These are phyloP conservation scores for Lamproptera curius DNA, from an alignment of 2,888 invertebrate genomes.

Conservation along the genomic window DNA sequence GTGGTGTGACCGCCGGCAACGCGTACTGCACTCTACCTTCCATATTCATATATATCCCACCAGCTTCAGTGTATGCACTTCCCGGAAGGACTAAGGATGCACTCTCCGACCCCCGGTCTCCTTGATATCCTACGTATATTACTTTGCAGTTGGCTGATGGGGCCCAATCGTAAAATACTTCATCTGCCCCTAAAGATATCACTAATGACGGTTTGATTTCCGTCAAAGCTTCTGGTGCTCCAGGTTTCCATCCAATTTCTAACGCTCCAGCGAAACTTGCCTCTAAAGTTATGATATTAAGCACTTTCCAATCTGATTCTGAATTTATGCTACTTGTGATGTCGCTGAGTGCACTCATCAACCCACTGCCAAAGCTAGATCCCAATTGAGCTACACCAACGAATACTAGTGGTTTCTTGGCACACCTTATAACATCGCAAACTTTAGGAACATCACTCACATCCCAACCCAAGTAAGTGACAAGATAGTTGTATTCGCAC, in stretches of 20 bases:
- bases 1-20: slow-evolving; percentile 90
- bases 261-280: slow-evolving; percentile 96
- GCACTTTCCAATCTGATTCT: slow-evolving; percentile 61
- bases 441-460: slow-evolving; percentile 33
- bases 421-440: slow-evolving; percentile 30
- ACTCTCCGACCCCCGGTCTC: slow-evolving; percentile 92
- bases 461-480: slow-evolving; percentile 45
- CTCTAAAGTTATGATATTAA: slow-evolving; percentile 95
- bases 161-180: slow-evolving; percentile 84
- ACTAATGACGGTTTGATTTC: slow-evolving; percentile 85
- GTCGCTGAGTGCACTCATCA: slow-evolving; percentile 40
- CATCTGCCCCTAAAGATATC: slow-evolving; percentile 95
- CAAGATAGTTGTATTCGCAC: slow-evolving; percentile 91
- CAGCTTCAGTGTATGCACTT: slow-evolving; percentile 98
- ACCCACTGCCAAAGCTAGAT: slow-evolving; percentile 27
- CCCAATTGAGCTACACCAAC: slow-evolving; percentile 52
- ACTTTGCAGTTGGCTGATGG: slow-evolving; percentile 88
- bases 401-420: slow-evolving; percentile 57
- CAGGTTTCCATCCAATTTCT: slow-evolving; percentile 94
- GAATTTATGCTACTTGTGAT: slow-evolving; percentile 26
- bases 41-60: slow-evolving; percentile 95
- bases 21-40: slow-evolving; percentile 97
- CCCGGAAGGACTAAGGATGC: slow-evolving; percentile 96
- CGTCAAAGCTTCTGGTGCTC: slow-evolving; percentile 77
- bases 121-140: slow-evolving; percentile 96